A percentile compares a stretch with the other conserved stretches of the same genome.
Conservation (phyloP, 2,797 vertebrate species). For the Chaenodraco wilsoni region DNA sequence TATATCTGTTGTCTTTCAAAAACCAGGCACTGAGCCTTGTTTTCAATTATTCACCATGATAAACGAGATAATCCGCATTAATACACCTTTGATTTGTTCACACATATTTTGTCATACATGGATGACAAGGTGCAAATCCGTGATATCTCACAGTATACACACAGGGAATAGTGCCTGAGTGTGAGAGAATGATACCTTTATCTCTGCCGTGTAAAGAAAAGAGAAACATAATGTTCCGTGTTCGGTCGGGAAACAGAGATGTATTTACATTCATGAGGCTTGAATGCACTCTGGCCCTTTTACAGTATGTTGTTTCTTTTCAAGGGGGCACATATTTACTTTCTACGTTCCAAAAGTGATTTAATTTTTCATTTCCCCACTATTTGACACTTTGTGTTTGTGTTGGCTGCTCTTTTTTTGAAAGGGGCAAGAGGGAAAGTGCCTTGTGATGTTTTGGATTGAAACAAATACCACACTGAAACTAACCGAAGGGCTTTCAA, state of each 20-base stretch:
- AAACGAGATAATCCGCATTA: constrained; percentile 24
- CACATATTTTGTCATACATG: constrained; percentile 50
- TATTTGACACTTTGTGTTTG: constrained; percentile 57
- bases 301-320: constrained; percentile 23
- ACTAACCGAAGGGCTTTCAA: constrained; percentile 50
- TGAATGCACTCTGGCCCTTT: constrained; percentile 37
- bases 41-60: constrained; percentile 52
- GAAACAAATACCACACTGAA: constrained; percentile 45
- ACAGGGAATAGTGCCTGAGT: background rate
- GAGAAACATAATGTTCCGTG: background rate
- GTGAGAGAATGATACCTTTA: constrained; percentile 11
- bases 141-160: constrained; percentile 34
- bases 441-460: constrained; percentile 45
- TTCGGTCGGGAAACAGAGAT: constrained; percentile 18
- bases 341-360: constrained; percentile 44
- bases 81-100: constrained; percentile 31
- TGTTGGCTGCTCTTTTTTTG: constrained; percentile 35
- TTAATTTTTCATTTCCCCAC: constrained; percentile 55
- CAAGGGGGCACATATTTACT: constrained; percentile 60
- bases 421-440: constrained; percentile 13
- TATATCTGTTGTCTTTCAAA: constrained; percentile 13
- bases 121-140: constrained; percentile 62
- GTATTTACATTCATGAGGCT: constrained; percentile 30
- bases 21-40: constrained; percentile 32
- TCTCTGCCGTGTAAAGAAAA: background rate